These are phyloP conservation scores for Montifringilla adamsi DNA, from an alignment of 2,113 vertebrate species.

Conservation along the genomic window DNA sequence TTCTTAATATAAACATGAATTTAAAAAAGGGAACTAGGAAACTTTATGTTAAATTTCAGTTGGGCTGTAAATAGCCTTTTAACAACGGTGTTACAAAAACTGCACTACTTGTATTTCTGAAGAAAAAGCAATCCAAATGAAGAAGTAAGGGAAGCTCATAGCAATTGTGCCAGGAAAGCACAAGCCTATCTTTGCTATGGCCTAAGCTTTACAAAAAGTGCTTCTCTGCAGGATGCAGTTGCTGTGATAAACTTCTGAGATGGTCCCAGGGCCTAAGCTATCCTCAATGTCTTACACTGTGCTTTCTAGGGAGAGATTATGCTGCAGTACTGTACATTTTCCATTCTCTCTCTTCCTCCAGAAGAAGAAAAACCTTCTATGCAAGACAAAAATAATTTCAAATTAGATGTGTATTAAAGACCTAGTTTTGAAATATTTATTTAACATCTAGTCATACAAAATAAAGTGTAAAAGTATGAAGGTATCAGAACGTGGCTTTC, in stretches of 20 bases:
- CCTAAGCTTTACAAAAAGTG: slow-evolving; percentile 45
- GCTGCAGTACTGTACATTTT: slow-evolving; percentile 6
- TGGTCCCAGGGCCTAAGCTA: not conserved
- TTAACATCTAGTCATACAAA: slow-evolving; percentile 75
- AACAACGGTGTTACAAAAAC: not conserved
- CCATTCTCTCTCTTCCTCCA: slow-evolving; percentile 1
- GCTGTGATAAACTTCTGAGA: slow-evolving; percentile 25
- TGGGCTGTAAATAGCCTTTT: not conserved
- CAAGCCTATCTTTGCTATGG: not conserved
- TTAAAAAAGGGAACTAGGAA: not conserved
- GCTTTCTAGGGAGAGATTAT: slow-evolving; percentile 55
- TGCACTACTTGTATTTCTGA: not conserved
- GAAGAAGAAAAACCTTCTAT: slow-evolving; percentile 56
- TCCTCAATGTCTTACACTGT: slow-evolving; percentile 48
- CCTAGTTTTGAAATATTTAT: slow-evolving; percentile 71
- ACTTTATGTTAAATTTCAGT: slow-evolving; percentile 9
- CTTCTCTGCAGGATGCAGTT: slow-evolving; percentile 33
- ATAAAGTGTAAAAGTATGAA: slow-evolving; percentile 70
- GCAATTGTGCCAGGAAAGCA: slow-evolving; percentile 22
- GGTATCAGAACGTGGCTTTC: slow-evolving; percentile 61
- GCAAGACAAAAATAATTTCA: slow-evolving; percentile 67
- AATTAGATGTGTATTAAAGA: slow-evolving; percentile 69
- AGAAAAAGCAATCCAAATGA: not conserved
- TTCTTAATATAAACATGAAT: slow-evolving; percentile 22
- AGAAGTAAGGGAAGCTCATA: not conserved